phyloP scores from a whole-genome alignment of 2,113 vertebrate genomes.

The Microcebus lehilahytsara region DNA sequence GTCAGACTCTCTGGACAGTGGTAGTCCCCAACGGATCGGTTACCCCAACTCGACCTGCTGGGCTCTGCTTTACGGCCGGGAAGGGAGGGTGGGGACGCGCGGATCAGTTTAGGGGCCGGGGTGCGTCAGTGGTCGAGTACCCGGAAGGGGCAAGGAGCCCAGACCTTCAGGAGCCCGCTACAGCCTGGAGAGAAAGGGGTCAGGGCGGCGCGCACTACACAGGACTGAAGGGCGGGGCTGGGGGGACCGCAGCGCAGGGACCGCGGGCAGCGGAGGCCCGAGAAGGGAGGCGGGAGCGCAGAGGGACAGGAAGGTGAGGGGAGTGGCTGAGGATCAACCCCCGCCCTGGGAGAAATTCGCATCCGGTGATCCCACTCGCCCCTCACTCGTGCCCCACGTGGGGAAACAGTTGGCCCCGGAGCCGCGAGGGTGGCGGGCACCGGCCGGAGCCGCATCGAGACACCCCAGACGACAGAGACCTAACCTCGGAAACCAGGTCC shows the following conservation, averaged over 20 bases:
- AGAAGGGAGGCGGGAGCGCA: background rate
- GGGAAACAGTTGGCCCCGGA: background rate
- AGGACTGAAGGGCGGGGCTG: background rate
- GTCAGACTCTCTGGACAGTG: slow-evolving; percentile 53
- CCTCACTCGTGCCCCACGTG: background rate
- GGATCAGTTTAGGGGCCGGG: background rate
- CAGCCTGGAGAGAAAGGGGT: background rate
- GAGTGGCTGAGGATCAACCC: background rate
- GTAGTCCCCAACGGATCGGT: background rate
- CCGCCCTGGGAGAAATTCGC: background rate
- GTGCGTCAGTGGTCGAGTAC: background rate
- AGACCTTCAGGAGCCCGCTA: background rate
- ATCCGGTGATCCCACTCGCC: background rate
- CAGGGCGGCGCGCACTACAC: background rate
- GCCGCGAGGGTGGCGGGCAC: background rate
- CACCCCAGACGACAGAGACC: background rate
- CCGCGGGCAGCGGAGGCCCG: background rate
- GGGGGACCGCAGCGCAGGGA: background rate
- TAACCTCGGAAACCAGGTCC: background rate
- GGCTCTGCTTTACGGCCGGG: background rate
- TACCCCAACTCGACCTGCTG: background rate
- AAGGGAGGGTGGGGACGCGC: background rate
- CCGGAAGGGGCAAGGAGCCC: background rate
- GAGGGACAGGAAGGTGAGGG: background rate
- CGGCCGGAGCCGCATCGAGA: background rate